Base-by-base conservation (phyloP, 2,113 vertebrate genomes). In the Formicarius rufipectus region DNA sequence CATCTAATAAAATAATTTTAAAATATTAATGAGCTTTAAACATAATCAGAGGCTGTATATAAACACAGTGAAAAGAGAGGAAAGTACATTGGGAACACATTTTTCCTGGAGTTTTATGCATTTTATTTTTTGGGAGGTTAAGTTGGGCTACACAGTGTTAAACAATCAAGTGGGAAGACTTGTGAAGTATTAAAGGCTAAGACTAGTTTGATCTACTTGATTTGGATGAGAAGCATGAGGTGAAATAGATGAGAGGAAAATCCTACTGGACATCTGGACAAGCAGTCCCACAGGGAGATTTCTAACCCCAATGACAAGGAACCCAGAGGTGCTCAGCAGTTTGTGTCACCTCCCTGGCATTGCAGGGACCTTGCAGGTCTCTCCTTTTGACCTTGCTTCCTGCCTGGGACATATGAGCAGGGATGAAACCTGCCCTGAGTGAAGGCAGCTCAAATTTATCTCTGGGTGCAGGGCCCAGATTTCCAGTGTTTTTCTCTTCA, bases 371-470 rank as follows among this genome's bases (percentile, higher is more conserved):
- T 16, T 50, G 12, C 27, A 75, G 0, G 6, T 83, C 45, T 12
- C 7, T 59, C 19, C 12, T n/a, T 63, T 25, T n/a, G 47, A 20
- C 33, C 35, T 85, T 53, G 9, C 10, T 23, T 79, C 47, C 44
- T 53, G 5, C 12, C 37, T 49, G 21, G 17, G 39, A 12, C 1
- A 1, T 0, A n/a, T n/a, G 12, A 84, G 28, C 9, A 28, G 14
- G 33, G 4, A 14, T 37, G 49, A 78, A 24, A 12, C 22, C 21
- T 58, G 24, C 20, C 39, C 52, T 37, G 33, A 12, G 27, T 12
- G 37, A 69, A 69, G n/a, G 39, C 31, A 73, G 35, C 16, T 58
- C 63, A 42, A 37, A 40, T 3, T 17, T 45, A 2, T 13, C 18
- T 45, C 37, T 30, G 53, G 80, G 59, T 18, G 15, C 37, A 58